A percentile compares a stretch with the other conserved stretches of the same genome.
Evolutionary conservation across 2,888 invertebrate genomes (phyloP).

Genomic region (Aplocera efformata): DNA sequence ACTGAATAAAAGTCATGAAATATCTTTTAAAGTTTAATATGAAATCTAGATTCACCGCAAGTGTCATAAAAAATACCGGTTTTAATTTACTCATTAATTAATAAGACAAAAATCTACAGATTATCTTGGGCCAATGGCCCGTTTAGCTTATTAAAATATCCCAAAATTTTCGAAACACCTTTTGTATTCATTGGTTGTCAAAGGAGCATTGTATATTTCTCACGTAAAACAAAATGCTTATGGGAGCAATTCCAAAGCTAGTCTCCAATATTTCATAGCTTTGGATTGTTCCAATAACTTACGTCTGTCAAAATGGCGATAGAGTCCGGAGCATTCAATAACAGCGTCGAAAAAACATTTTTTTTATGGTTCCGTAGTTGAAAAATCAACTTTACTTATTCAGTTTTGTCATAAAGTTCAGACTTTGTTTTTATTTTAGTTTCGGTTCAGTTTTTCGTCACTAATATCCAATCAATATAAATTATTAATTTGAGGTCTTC

Average conservation of each 20-base stretch:
- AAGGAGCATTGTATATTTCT: conserved; percentile 27
- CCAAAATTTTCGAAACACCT: conserved; percentile 1
- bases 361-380: conserved; percentile 3
- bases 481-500: too few species aligned
- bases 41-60: too few species aligned
- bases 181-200: conserved; percentile 12
- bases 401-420: too few species aligned
- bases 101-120: too few species aligned
- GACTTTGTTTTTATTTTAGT: too few species aligned
- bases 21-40: too few species aligned
- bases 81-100: too few species aligned
- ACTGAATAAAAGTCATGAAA: too few species aligned
- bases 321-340: conserved; percentile 38
- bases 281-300: conserved; percentile 51
- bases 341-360: conserved; percentile 23
- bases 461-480: too few species aligned
- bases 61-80: too few species aligned
- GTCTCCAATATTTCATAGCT: conserved; percentile 54
- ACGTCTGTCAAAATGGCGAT: conserved; percentile 51
- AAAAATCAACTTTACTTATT: too few species aligned
- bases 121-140: background rate
- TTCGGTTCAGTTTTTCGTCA: too few species aligned
- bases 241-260: conserved; percentile 33
- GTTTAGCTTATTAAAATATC: background rate
- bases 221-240: conserved; percentile 30